Conservation (phyloP, 2,888 invertebrate species). For the Ernsta delagoae region DNA sequence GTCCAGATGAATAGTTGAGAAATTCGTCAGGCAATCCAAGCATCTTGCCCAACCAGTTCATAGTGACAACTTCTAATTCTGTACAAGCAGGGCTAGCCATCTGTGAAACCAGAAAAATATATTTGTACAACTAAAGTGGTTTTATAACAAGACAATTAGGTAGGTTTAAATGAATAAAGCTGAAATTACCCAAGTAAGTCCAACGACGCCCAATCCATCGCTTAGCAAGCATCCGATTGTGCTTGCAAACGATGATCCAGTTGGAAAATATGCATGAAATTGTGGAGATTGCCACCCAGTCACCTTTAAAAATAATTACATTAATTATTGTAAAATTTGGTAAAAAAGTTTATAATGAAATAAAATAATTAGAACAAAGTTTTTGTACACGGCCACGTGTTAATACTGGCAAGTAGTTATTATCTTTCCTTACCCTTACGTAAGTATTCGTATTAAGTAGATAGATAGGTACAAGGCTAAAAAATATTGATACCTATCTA, state of each 20-base stretch:
- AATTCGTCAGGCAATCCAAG: conserved; percentile 93
- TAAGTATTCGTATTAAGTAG: too few relatives aligned
- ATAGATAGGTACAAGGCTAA: too few relatives aligned
- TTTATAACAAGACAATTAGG: too few relatives aligned
- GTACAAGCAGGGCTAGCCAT: conserved; percentile 95
- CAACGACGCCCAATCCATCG: conserved; percentile 93
- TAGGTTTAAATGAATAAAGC: too few relatives aligned
- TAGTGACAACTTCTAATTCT: conserved; percentile 95
- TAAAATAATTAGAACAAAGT: too few relatives aligned
- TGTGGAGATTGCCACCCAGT: conserved; percentile 98
- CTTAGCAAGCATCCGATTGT: conserved; percentile 93
- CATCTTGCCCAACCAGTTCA: conserved; percentile 97
- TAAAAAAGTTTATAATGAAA: too few relatives aligned
- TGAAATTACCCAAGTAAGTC: conserved; percentile 94
- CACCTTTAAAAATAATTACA: conserved; percentile 74
- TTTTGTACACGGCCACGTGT: too few relatives aligned
- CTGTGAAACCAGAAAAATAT: conserved; percentile 66
- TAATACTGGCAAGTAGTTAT: too few relatives aligned
- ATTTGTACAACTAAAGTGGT: too few relatives aligned
- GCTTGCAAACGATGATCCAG: conserved; percentile 93
- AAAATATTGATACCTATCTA: too few relatives aligned
- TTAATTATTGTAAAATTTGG: too few relatives aligned
- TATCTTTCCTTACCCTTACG: too few relatives aligned
- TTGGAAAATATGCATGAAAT: conserved; percentile 96
- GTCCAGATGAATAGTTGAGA: conserved; percentile 89